phyloP scores from a whole-genome alignment of 2,797 vertebrate genomes.

The Aphelocoma californica region DNA sequence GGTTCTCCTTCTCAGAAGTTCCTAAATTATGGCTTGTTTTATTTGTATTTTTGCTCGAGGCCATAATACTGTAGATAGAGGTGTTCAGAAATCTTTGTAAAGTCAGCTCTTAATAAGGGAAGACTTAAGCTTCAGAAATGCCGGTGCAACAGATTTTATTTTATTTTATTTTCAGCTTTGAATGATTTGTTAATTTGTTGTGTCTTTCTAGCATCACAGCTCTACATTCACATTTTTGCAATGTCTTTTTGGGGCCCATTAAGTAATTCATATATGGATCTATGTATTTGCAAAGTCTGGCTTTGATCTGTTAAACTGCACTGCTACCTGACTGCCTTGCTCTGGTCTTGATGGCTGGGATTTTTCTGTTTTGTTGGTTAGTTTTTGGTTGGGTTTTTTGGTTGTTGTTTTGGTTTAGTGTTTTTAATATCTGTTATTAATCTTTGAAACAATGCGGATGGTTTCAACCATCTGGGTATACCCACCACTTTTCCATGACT shows the following conservation, averaged over 20 bases:
- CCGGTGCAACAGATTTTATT: not conserved
- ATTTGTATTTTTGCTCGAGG: conserved; percentile 74
- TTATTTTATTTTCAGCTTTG: not conserved
- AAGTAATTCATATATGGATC: conserved; percentile 31
- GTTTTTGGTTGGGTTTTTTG: not conserved
- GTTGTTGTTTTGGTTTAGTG: not conserved
- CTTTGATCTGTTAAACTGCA: conserved; percentile 68
- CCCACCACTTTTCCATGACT: not conserved
- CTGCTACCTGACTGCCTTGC: conserved; percentile 35
- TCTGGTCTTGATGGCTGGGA: conserved; percentile 34
- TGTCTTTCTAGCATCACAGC: conserved; percentile 46
- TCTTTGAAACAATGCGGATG: not conserved
- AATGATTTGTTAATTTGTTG: conserved; percentile 48
- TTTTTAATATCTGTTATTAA: conserved; percentile 60
- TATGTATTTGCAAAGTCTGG: conserved; percentile 60
- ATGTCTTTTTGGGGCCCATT: conserved; percentile 33
- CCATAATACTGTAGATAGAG: conserved; percentile 64
- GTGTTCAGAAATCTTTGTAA: conserved; percentile 43
- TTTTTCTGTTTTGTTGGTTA: not conserved
- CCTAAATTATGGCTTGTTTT: conserved; percentile 69
- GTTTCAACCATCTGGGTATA: not conserved
- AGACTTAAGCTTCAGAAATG: conserved; percentile 31
- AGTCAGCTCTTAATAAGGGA: conserved; percentile 16
- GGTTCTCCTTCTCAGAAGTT: conserved; percentile 67
- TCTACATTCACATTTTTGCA: conserved; percentile 5